Evolutionary conservation across 1,140 invertebrate genomes (phyloP), one percentile per base, ranked within the genome.

Genomic region (Danaus plexippus): DNA sequence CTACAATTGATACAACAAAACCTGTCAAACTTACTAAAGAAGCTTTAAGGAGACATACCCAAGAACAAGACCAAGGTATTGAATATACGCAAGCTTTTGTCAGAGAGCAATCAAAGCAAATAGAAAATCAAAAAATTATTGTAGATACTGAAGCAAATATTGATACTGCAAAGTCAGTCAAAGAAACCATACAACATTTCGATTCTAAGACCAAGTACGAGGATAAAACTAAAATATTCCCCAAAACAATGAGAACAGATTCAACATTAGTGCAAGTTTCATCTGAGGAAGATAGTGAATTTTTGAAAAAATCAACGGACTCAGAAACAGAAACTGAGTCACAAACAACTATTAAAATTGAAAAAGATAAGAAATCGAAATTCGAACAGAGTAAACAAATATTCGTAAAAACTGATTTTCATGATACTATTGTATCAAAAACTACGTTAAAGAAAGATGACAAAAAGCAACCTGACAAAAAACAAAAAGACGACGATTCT

Each of bases 391-490:
- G 71, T 13, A 71, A 67, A 61, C 68, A 75, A 42, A 44, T 67
- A 9, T 64, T 73, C 54, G 67, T 67, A 22, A 73, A 69, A 46
- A 11, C 52, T 3, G 66, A 71, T 41, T 40, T 55, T 11, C 61
- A 53, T 13, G 58, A 53, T 61, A 50, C 42, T 49, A 67, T 53
- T 49, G 56, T 57, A 32, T 54, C 13, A 69, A 59, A 52, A 87
- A 88, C 22, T 83, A 89, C 48, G 59, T 67, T 53, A 69, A 49
- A 86, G 84, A 59, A 89, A 81, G 47, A 66, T 18, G 77, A 88
- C 58, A 89, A 91, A 55, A 90, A 90, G 66, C 80, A 87, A 43
- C 88, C 87, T 4, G 88, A 90, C 65, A 88, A 89, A 43, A 85
- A 90, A 40, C 71, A 67, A 48, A 77, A 88, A 88, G 63, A 89